phyloP scores from a whole-genome alignment of 2,888 invertebrate genomes.

The Onthophagus sagittarius region DNA sequence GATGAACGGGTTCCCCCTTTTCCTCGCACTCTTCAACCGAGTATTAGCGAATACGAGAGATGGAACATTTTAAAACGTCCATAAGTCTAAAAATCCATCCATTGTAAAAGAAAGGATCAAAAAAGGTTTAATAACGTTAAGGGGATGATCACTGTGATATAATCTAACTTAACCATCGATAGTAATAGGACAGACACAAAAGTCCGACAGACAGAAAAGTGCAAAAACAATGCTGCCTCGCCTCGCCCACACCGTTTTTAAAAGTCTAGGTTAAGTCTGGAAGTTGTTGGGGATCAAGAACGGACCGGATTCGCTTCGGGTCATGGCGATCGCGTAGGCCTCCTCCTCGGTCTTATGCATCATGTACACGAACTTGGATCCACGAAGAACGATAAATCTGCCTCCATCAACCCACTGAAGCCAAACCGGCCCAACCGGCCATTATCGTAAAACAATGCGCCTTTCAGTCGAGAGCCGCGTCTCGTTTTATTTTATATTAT shows the following conservation, averaged over 20 bases:
- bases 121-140: not conserved
- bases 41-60: not conserved
- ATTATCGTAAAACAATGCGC: slow-evolving; percentile 10
- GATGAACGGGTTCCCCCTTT: not conserved
- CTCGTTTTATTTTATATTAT: not conserved
- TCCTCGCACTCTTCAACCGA: not conserved
- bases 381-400: slow-evolving; percentile 6
- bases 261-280: not conserved
- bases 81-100: not conserved
- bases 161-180: not conserved
- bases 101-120: no score
- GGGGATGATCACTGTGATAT: not conserved
- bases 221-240: not conserved
- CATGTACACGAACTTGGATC: not conserved
- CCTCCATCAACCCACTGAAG: slow-evolving; percentile 10
- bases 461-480: slow-evolving; percentile 1
- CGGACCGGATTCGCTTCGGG: not conserved
- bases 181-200: not conserved
- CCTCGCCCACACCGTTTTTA: not conserved
- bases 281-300: not conserved
- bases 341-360: not conserved
- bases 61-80: not conserved
- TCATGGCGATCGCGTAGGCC: not conserved
- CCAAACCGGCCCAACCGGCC: not conserved
- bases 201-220: not conserved